Conservation (phyloP, 2,888 invertebrate genomes). For the Drosophila eohydei region DNA sequence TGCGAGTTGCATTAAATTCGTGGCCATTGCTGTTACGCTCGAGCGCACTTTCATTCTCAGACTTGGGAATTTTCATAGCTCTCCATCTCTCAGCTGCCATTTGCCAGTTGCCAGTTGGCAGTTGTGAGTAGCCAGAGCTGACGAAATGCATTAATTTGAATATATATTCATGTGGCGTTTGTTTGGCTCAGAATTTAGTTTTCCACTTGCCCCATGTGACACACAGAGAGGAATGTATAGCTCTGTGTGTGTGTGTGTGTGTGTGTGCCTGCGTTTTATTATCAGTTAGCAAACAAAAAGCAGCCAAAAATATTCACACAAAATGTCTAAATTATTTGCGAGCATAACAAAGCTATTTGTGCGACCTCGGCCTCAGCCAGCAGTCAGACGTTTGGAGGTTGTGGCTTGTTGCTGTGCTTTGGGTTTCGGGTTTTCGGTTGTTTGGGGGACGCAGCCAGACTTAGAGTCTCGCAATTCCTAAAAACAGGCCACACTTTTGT, state of each 20-base stretch:
- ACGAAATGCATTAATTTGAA: slow-evolving; percentile 64
- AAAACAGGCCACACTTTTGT: slow-evolving; percentile 5
- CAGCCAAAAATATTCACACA: slow-evolving; percentile 26
- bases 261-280: slow-evolving; percentile 26
- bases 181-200: slow-evolving; percentile 26
- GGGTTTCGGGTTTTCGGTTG: not conserved
- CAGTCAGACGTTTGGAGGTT: not conserved
- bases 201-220: slow-evolving; percentile 14
- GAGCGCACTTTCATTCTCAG: slow-evolving; percentile 2
- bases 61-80: slow-evolving; percentile 21
- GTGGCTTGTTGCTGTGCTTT: not conserved
- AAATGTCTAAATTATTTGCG: slow-evolving; percentile 70
- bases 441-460: not conserved
- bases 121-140: slow-evolving; percentile 39
- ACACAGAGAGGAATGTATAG: not conserved
- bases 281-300: slow-evolving; percentile 31
- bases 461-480: slow-evolving; percentile 15
- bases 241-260: not conserved
- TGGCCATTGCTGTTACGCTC: slow-evolving; percentile 8
- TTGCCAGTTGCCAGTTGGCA: slow-evolving; percentile 3
- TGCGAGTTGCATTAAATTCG: slow-evolving; percentile 16
- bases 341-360: slow-evolving; percentile 49
- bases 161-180: slow-evolving; percentile 49
- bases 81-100: slow-evolving; percentile 12
- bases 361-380: slow-evolving; percentile 15